These are phyloP conservation scores for Sialis fuliginosa DNA, from an alignment of 2,888 invertebrate genomes.

Conservation along the genomic window DNA sequence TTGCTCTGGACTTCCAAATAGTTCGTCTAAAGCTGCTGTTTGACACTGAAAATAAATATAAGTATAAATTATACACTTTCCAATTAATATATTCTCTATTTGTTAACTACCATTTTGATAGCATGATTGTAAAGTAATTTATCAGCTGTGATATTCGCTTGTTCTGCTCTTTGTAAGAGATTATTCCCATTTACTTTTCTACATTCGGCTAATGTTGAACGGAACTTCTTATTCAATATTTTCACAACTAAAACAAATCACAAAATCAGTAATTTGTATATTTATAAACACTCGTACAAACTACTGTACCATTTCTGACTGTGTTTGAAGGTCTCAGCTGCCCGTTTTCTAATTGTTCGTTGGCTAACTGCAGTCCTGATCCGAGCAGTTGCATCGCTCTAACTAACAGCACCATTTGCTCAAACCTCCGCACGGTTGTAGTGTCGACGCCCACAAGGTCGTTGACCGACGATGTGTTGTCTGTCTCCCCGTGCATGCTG, in stretches of 20 bases:
- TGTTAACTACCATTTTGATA: slow-evolving; percentile 76
- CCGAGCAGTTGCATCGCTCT: slow-evolving; percentile 85
- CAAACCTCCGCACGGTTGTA: slow-evolving; percentile 37
- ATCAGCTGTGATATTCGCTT: slow-evolving; percentile 69
- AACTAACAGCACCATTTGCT: slow-evolving; percentile 74
- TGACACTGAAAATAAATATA: slow-evolving; percentile 58
- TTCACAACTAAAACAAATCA: slow-evolving; percentile 52
- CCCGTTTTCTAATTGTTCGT: slow-evolving; percentile 66
- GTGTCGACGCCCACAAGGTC: slow-evolving; percentile 10
- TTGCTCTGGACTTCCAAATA: slow-evolving; percentile 85
- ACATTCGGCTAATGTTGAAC: slow-evolving; percentile 71
- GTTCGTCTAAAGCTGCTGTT: slow-evolving; percentile 90
- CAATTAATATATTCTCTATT: not conserved
- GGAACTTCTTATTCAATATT: slow-evolving; percentile 82
- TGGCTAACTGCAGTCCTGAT: slow-evolving; percentile 82
- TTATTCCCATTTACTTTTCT: slow-evolving; percentile 68
- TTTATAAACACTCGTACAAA: too few species aligned
- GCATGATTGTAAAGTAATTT: slow-evolving; percentile 95
- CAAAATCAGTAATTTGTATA: too few species aligned
- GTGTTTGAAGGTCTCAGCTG: slow-evolving; percentile 79
- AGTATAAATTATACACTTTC: slow-evolving; percentile 4
- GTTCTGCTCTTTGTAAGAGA: slow-evolving; percentile 54
- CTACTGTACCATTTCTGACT: slow-evolving; percentile 61
- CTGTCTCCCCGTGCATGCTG: slow-evolving; percentile 30
- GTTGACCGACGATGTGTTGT: slow-evolving; percentile 11